Evolutionary conservation across 1,140 invertebrate genomes (phyloP), one percentile per base, ranked within the genome.

Genomic region (Drosophila orena): DNA sequence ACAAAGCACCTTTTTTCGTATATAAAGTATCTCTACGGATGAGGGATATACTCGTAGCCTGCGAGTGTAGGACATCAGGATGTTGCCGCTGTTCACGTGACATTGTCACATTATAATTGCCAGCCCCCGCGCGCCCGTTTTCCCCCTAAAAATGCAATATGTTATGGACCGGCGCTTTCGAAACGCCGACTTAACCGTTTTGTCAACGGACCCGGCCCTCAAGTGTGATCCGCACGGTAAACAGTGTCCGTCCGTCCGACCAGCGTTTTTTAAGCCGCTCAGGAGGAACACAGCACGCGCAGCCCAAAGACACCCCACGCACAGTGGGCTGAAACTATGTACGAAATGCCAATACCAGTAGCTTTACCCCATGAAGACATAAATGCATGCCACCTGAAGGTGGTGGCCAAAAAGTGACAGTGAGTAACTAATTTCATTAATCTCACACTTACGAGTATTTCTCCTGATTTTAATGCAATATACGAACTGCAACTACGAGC

Each of bases 141-240:
- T 11, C 52, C 37, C 47, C 20, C 11, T n/a, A 12, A 46, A 59
- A 68, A 22, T 17, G 1, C 1, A 17, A 17, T 17, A 54, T 42
- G 34, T 55, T 50, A 77, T 77, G 70, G 61, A 56, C 62, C 75
- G 72, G 50, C 64, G 74, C 73, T 77, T 77, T 60, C 73, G 53
- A 40, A 44, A 44, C 57, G 62, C 34, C 59, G 70, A 59, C 69
- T 84, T 84, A 84, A 66, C 76, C 62, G 59, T 77, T 84, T 71
- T 84, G 79, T 89, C 84, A 89, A 62, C 77, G 79, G 50, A 57
- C 49, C 56, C 72, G 79, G 50, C 54, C 49, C 59, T 89, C 84
- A 69, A 89, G 84, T 89, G 84, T 89, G 73, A 89, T 89, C 84
- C 80, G 59, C 64, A 70, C 47, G 79, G 84, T 89, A 89, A 89